Conservation (phyloP, 2,113 vertebrate genomes). For the Melanotaenia duboulayi region DNA sequence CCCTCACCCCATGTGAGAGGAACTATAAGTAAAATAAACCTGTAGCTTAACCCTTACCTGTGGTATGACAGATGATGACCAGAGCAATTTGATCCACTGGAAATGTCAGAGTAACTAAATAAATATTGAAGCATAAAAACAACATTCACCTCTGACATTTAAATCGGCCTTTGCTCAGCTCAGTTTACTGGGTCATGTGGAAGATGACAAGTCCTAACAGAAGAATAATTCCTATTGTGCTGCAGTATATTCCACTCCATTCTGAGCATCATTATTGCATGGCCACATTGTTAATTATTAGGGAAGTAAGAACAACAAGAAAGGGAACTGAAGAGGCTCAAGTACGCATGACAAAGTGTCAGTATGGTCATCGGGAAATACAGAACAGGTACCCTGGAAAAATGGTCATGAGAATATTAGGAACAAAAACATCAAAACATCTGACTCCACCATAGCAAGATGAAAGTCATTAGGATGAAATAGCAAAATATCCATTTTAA, state of each 20-base stretch:
- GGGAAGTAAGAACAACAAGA: conserved; percentile 26
- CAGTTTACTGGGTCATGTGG: background rate
- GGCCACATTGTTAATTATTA: background rate
- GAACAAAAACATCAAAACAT: conserved; percentile 37
- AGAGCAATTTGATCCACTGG: background rate
- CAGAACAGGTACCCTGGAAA: conserved; percentile 30
- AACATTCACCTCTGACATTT: background rate
- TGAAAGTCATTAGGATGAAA: conserved; percentile 1
- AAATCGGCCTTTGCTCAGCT: background rate
- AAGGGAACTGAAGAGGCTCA: conserved; percentile 34
- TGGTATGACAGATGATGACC: background rate
- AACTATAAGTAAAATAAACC: conserved; percentile 15
- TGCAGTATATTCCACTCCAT: background rate
- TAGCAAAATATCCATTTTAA: background rate
- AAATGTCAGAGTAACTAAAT: background rate
- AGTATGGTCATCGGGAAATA: background rate
- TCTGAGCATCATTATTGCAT: background rate
- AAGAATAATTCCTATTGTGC: background rate
- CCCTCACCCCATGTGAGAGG: conserved; percentile 34
- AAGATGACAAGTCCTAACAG: background rate
- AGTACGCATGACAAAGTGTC: background rate
- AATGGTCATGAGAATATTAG: conserved; percentile 23
- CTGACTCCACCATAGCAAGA: background rate
- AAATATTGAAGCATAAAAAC: background rate
- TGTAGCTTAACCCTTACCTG: background rate